Evolutionary conservation across 2,113 vertebrate species (phyloP).

Genomic region (Trogon surrucura): DNA sequence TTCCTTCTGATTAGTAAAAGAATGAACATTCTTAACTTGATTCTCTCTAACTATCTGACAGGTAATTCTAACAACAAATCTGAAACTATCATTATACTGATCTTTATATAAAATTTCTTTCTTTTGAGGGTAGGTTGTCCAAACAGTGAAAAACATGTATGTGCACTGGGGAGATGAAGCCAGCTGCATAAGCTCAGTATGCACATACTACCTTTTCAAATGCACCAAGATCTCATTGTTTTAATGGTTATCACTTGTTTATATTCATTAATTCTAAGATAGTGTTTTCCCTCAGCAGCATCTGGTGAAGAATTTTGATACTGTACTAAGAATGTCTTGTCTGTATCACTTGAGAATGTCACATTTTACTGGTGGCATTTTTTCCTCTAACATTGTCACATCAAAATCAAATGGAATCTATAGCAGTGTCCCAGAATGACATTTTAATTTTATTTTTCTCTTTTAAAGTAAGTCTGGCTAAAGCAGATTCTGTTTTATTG

Average conservation of each 20-base stretch:
- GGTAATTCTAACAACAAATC: conserved; percentile 28
- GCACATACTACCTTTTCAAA: background rate
- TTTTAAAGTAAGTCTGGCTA: background rate
- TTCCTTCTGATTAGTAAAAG: conserved; percentile 6
- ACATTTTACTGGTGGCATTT: background rate
- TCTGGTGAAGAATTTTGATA: background rate
- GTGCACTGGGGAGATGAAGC: background rate
- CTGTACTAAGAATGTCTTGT: background rate
- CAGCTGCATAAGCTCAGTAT: background rate
- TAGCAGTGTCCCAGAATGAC: background rate
- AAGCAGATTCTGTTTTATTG: background rate
- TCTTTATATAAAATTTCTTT: conserved; percentile 11
- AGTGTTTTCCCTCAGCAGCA: background rate
- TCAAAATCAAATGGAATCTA: background rate
- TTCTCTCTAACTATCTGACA: conserved; percentile 4
- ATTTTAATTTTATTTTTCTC: background rate
- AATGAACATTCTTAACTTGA: conserved; percentile 5
- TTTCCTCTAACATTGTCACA: background rate
- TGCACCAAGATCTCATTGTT: background rate
- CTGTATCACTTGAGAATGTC: background rate
- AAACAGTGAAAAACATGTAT: conserved; percentile 10
- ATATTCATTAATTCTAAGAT: background rate
- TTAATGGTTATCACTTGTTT: background rate
- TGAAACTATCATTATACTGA: background rate
- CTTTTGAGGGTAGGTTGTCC: conserved; percentile 1